Evolutionary conservation across 2,888 invertebrate species (phyloP).

Genomic region (Tipula lateralis): DNA sequence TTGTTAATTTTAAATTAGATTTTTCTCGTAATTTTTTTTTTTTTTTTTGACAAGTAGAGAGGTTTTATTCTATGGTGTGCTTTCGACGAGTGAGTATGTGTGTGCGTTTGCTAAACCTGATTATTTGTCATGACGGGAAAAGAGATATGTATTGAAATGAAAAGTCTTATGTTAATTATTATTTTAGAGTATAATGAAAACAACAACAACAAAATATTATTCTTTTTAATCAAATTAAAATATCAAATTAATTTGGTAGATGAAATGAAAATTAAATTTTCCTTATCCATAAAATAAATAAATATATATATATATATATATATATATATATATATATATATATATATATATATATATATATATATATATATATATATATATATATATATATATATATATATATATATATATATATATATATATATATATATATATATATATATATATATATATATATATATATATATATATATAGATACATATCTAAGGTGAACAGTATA

Average conservation of each 20-base stretch:
- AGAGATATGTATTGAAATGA: neutral
- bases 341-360: too few relatives aligned
- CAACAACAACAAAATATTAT: neutral
- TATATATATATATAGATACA: too few relatives aligned
- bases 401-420: too few relatives aligned
- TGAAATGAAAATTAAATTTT: neutral
- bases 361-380: too few relatives aligned
- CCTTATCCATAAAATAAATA: too few relatives aligned
- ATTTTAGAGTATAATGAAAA: neutral
- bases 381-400: too few relatives aligned
- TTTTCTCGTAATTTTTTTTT: neutral
- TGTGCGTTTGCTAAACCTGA: neutral
- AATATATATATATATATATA: too few relatives aligned
- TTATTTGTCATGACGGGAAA: constrained; percentile 5
- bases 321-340: too few relatives aligned
- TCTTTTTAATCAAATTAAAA: neutral
- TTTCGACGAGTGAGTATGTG: neutral
- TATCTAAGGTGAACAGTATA: too few relatives aligned
- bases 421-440: too few relatives aligned
- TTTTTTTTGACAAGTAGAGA: neutral
- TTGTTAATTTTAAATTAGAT: constrained; percentile 4
- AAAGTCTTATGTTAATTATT: neutral
- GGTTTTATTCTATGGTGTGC: neutral
- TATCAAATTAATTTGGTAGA: neutral
- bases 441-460: too few relatives aligned